Evolutionary conservation across 2,888 invertebrate genomes (phyloP).

Genomic region (Amitus sp.): DNA sequence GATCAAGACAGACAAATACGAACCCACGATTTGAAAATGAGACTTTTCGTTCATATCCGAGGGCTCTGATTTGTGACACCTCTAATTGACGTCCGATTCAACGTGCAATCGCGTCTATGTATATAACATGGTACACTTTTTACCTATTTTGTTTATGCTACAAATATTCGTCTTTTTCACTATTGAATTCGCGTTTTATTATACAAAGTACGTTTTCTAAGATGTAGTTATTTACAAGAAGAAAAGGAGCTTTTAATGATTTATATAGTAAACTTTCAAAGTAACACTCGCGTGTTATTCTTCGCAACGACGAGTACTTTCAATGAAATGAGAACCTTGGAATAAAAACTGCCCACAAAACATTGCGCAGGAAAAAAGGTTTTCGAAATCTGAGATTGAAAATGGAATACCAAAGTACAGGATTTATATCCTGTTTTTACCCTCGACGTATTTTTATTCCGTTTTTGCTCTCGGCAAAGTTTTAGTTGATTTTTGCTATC

Average conservation of each 20-base stretch:
- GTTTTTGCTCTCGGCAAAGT: no score
- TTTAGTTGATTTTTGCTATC: no score
- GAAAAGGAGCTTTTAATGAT: slow-evolving; percentile 25
- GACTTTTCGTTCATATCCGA: neutral
- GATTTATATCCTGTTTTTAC: no score
- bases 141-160: slow-evolving; percentile 1
- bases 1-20: neutral
- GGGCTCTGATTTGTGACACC: neutral
- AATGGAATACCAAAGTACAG: no score
- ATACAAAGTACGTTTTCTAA: slow-evolving; percentile 19
- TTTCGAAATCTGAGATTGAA: no score
- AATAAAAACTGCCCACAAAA: no score
- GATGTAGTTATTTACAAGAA: slow-evolving; percentile 41
- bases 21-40: neutral
- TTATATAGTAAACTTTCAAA: neutral
- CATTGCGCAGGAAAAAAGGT: no score
- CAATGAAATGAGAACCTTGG: no score
- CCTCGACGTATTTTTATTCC: no score
- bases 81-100: neutral
- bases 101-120: slow-evolving; percentile 6
- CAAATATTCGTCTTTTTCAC: neutral
- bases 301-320: no score
- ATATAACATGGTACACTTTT: slow-evolving; percentile 39
- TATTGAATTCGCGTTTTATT: slow-evolving; percentile 5
- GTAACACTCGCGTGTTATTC: neutral